Percentiles rank a stretch among this genome's conserved stretches.
These are phyloP conservation scores for Lycia hirtaria DNA, from an alignment of 2,888 invertebrate species.

Conservation along the genomic window DNA sequence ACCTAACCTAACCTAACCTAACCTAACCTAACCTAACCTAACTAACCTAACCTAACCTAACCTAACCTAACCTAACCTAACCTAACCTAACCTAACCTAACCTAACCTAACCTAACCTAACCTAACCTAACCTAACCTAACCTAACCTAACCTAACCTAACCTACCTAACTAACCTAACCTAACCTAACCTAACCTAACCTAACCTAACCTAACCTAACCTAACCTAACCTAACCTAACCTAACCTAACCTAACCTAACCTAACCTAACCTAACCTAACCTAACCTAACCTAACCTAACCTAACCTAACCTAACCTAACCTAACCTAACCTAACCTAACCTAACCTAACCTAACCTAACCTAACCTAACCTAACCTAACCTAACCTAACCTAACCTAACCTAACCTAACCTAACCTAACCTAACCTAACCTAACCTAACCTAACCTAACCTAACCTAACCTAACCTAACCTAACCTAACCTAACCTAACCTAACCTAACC, in stretches of 20 bases:
- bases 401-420: neutral
- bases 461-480: neutral
- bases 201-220: conserved; percentile 30
- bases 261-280: conserved; percentile 24
- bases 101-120: conserved; percentile 32
- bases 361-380: neutral
- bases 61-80: conserved; percentile 34
- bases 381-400: neutral
- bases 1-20: conserved; percentile 35
- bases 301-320: conserved; percentile 20
- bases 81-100: conserved; percentile 34
- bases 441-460: neutral
- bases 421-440: neutral
- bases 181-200: conserved; percentile 35
- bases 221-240: conserved; percentile 30
- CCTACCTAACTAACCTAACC: no score
- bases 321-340: conserved; percentile 17
- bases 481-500: neutral
- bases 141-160: conserved; percentile 39
- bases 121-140: conserved; percentile 38
- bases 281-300: conserved; percentile 27
- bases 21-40: conserved; percentile 35
- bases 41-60: conserved; percentile 36
- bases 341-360: conserved; percentile 22
- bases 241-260: conserved; percentile 32